A percentile compares a stretch with the other conserved stretches of the same genome.
These are phyloP conservation scores for Paracentrotus lividus DNA, from an alignment of 53 echinoderm and acorn worm species.

Conservation along the genomic window DNA sequence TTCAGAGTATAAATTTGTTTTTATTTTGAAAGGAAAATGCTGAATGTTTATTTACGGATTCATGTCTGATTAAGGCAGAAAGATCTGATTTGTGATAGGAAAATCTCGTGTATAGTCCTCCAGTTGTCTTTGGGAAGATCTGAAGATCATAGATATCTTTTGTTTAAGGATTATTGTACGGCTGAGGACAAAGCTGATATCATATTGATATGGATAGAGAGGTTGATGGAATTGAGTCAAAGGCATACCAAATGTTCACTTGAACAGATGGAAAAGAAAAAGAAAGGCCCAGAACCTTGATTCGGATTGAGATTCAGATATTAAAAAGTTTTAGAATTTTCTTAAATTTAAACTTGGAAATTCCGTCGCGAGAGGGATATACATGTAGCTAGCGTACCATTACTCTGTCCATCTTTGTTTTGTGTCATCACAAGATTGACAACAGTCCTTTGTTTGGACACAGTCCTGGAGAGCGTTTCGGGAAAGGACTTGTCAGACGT, in stretches of 20 bases:
- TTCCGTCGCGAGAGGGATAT: too few species aligned
- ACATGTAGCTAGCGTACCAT: too few species aligned
- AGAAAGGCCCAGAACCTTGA: too few species aligned
- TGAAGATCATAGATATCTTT: background rate
- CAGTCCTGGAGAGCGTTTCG: too few species aligned
- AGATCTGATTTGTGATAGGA: constrained; percentile 17
- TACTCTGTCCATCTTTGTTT: too few species aligned
- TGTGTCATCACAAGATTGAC: too few species aligned
- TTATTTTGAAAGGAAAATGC: constrained; percentile 27
- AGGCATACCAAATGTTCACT: constrained; percentile 25
- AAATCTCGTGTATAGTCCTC: background rate
- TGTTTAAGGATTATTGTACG: constrained; percentile 4
- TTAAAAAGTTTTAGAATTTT: too few species aligned
- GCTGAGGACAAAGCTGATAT: background rate
- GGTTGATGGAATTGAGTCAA: background rate
- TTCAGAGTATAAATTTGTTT: constrained; percentile 5
- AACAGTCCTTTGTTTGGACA: too few species aligned
- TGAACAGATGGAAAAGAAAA: background rate
- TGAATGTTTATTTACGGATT: constrained; percentile 49
- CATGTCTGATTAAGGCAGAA: background rate
- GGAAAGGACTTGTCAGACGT: too few species aligned
- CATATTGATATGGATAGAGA: background rate
- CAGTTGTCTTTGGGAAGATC: background rate
- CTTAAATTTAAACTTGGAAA: too few species aligned
- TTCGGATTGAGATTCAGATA: too few species aligned